A percentile compares a stretch with the other conserved stretches of the same genome.
Conservation (phyloP, 2,888 invertebrate genomes). For the Drosophila gaucha region DNA sequence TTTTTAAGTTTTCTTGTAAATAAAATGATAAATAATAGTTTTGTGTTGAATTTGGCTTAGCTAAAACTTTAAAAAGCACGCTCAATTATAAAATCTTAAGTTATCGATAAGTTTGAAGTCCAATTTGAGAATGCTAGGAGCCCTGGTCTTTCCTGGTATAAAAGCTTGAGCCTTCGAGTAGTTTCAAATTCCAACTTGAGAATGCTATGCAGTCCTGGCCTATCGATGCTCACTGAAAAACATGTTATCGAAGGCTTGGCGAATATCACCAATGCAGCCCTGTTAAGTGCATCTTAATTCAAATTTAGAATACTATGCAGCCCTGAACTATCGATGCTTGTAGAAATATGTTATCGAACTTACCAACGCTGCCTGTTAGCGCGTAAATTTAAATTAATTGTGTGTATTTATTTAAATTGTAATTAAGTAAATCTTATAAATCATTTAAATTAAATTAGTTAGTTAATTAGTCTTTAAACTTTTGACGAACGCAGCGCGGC, state of each 20-base stretch:
- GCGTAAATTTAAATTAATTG: background rate
- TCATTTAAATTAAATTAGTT: conserved; percentile 20
- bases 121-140: background rate
- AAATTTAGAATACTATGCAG: no score
- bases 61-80: conserved; percentile 15
- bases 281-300: no score
- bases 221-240: background rate
- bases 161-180: conserved; percentile 5
- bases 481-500: conserved; percentile 93
- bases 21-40: conserved; percentile 63
- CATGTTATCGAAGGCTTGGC: background rate
- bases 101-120: conserved; percentile 12
- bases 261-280: no score
- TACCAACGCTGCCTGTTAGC: background rate
- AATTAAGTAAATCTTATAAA: conserved; percentile 17
- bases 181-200: background rate
- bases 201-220: background rate
- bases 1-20: conserved; percentile 73
- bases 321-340: conserved; percentile 8
- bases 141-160: no score
- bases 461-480: conserved; percentile 88
- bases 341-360: background rate
- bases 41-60: background rate
- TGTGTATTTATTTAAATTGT: background rate
- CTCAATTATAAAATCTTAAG: background rate